Percentiles rank a stretch among this genome's conserved stretches.
These are phyloP conservation scores for Proteles cristata DNA, from an alignment of 2,113 vertebrate genomes.

Conservation along the genomic window DNA sequence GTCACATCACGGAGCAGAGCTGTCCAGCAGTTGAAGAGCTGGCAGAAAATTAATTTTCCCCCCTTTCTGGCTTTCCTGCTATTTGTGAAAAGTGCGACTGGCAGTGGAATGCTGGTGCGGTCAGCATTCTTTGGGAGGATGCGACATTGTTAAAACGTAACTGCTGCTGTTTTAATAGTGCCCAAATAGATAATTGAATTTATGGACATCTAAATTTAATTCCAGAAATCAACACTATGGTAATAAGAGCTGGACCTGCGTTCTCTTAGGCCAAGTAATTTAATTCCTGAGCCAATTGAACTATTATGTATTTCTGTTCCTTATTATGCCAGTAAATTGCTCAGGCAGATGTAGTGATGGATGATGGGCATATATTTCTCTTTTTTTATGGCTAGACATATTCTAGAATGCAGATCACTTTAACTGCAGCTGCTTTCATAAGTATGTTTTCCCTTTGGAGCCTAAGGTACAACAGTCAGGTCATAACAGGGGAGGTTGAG, in stretches of 20 bases:
- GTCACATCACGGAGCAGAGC: background rate
- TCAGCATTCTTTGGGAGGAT: conserved; percentile 3
- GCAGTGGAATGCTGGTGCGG: background rate
- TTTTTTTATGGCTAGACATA: background rate
- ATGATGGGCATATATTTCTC: background rate
- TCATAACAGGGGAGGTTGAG: background rate
- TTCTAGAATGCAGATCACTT: conserved; percentile 14
- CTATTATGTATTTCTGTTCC: conserved; percentile 44
- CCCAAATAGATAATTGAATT: conserved; percentile 65
- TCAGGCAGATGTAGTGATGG: background rate
- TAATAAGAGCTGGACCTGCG: conserved; percentile 46
- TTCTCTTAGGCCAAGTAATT: conserved; percentile 71
- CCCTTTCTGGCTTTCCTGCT: background rate
- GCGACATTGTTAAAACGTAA: background rate
- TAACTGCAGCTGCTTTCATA: background rate
- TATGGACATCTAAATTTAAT: conserved; percentile 67
- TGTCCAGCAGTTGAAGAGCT: background rate
- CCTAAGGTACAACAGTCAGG: background rate
- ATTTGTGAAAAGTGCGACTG: background rate
- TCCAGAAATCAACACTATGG: conserved; percentile 67
- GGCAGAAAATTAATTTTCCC: background rate
- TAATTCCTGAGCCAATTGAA: conserved; percentile 62
- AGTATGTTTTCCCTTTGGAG: background rate
- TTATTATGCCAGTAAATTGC: conserved; percentile 52
- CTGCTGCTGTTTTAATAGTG: conserved; percentile 38